phyloP scores from a whole-genome alignment of 1,140 invertebrate genomes.

The Archivesica marissinica region DNA sequence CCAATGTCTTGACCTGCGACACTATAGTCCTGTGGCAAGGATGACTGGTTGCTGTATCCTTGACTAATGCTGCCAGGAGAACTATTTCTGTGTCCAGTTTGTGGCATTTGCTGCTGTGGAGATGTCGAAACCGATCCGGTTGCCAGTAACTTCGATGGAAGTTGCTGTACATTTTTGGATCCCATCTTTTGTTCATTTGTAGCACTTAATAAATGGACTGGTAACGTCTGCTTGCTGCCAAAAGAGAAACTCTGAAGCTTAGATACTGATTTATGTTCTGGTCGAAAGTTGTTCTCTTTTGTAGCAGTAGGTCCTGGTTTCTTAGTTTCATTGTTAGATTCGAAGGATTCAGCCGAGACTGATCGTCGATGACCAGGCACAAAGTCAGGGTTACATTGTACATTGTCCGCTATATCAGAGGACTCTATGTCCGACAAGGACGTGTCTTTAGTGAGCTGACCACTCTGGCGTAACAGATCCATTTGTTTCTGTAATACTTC shows the following conservation, averaged over 20 bases:
- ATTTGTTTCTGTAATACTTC: slow-evolving; percentile 76
- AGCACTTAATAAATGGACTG: slow-evolving; percentile 90
- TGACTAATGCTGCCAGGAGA: not conserved
- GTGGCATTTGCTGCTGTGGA: not conserved
- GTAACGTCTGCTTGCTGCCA: slow-evolving; percentile 71
- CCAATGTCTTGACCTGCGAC: not conserved
- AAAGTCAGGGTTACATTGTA: slow-evolving; percentile 51
- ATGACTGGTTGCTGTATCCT: slow-evolving; percentile 6
- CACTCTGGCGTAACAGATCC: slow-evolving; percentile 73
- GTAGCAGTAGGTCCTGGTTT: slow-evolving; percentile 52
- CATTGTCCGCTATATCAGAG: not conserved
- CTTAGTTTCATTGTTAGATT: slow-evolving; percentile 65
- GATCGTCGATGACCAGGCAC: slow-evolving; percentile 70
- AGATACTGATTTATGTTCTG: slow-evolving; percentile 60
- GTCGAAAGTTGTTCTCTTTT: slow-evolving; percentile 47
- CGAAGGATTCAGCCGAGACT: slow-evolving; percentile 76
- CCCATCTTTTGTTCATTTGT: slow-evolving; percentile 92
- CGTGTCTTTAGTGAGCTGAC: slow-evolving; percentile 39
- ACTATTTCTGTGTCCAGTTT: slow-evolving; percentile 3
- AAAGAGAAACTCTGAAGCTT: slow-evolving; percentile 57
- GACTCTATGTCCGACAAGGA: not conserved
- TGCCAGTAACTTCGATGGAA: slow-evolving; percentile 70
- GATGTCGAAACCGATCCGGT: slow-evolving; percentile 5
- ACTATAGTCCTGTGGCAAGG: not conserved
- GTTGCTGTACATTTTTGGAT: slow-evolving; percentile 73